phyloP scores from a whole-genome alignment of 2,888 invertebrate species.

The Xestia c-nigrum region DNA sequence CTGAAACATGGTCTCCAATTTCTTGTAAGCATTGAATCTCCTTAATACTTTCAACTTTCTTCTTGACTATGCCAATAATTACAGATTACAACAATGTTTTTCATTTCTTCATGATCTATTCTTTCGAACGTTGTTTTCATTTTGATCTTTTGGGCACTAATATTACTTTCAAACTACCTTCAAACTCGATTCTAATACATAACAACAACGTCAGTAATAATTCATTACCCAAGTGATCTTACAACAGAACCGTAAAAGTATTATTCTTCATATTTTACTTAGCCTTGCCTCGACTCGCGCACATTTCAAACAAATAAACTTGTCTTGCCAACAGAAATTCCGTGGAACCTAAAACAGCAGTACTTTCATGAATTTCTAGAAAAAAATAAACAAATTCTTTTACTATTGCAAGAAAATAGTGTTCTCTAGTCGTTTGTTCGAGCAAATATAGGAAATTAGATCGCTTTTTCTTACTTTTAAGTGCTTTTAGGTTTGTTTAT shows the following conservation, averaged over 20 bases:
- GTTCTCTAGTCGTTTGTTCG: slow-evolving; percentile 44
- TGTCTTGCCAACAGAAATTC: slow-evolving; percentile 46
- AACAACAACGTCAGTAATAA: not conserved
- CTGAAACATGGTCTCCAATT: not conserved
- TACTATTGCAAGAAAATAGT: slow-evolving; percentile 29
- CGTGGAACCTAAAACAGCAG: slow-evolving; percentile 31
- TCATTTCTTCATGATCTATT: not conserved
- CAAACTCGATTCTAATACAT: not conserved
- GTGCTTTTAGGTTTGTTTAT: slow-evolving; percentile 48
- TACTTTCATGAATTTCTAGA: slow-evolving; percentile 25
- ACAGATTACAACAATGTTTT: not conserved
- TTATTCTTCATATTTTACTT: slow-evolving; percentile 36
- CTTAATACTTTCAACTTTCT: not conserved
- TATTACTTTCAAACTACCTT: not conserved
- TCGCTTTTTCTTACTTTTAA: slow-evolving; percentile 52
- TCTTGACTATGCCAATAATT: not conserved
- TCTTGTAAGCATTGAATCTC: no score
- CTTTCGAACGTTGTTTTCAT: not conserved
- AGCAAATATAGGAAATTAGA: slow-evolving; percentile 59
- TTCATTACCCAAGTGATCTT: not conserved
- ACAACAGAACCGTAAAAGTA: slow-evolving; percentile 6
- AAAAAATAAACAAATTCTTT: slow-evolving; percentile 49
- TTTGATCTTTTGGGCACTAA: not conserved
- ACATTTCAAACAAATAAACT: slow-evolving; percentile 49
- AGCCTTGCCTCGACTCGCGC: slow-evolving; percentile 8